Percentiles rank a stretch among this genome's conserved stretches.
Conservation (phyloP, 2,797 vertebrate species). For the Gallinago stenura region DNA sequence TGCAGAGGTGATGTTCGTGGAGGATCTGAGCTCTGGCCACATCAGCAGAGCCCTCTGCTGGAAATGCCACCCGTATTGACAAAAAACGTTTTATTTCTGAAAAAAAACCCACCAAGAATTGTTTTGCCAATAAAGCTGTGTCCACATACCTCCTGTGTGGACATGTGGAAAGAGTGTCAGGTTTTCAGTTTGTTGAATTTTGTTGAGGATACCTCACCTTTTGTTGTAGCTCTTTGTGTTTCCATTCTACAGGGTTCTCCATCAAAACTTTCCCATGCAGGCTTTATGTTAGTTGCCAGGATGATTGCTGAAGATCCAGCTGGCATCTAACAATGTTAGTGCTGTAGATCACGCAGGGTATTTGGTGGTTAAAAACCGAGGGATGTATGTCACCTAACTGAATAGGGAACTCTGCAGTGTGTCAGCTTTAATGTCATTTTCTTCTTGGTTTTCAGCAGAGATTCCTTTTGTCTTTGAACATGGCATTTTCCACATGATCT, state of each 20-base stretch:
- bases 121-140: background rate
- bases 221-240: background rate
- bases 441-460: background rate
- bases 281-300: background rate
- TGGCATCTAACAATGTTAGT: background rate
- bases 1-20: background rate
- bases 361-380: background rate
- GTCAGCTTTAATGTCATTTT: slow-evolving; percentile 1
- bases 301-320: background rate
- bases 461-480: slow-evolving; percentile 46
- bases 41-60: slow-evolving; percentile 67
- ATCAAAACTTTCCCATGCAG: background rate
- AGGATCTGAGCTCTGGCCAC: background rate
- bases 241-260: background rate
- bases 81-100: background rate
- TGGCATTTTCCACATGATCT: slow-evolving; percentile 12
- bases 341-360: background rate
- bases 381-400: background rate
- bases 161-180: background rate
- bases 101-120: background rate
- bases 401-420: background rate
- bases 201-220: background rate
- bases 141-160: background rate
- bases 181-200: background rate
- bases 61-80: background rate